Percentiles rank a stretch among this genome's conserved stretches.
Conservation (phyloP, 1,140 invertebrate species). For the Sogatella furcifera region DNA sequence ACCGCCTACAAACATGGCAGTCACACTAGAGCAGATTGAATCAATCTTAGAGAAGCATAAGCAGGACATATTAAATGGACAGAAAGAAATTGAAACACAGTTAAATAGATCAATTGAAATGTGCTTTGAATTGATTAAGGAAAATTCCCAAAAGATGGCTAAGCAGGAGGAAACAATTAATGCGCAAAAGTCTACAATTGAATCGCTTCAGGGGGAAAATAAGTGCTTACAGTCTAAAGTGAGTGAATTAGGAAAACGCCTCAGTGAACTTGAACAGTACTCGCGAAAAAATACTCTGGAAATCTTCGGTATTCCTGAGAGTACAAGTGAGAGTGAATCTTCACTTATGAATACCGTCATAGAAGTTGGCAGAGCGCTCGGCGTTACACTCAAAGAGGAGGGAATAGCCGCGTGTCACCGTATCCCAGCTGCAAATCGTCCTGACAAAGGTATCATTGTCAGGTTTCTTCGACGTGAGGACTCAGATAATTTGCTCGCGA, state of each 20-base stretch:
- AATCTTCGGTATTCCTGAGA: not conserved
- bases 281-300: not conserved
- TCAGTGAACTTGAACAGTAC: not conserved
- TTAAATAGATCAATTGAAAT: not conserved
- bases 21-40: not conserved
- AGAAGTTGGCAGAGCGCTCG: not conserved
- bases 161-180: not conserved
- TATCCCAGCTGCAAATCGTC: not conserved
- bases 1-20: not conserved
- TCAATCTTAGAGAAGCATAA: not conserved
- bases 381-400: not conserved
- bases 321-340: not conserved
- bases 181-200: not conserved
- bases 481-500: not conserved
- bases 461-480: not conserved
- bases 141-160: not conserved
- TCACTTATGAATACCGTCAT: not conserved
- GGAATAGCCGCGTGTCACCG: conserved; percentile 2
- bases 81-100: not conserved
- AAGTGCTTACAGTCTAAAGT: not conserved
- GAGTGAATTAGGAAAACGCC: not conserved
- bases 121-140: not conserved
- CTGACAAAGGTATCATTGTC: not conserved
- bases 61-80: not conserved
- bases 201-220: not conserved